Conservation (phyloP, 2,888 invertebrate species). For the Theristus sp. region DNA sequence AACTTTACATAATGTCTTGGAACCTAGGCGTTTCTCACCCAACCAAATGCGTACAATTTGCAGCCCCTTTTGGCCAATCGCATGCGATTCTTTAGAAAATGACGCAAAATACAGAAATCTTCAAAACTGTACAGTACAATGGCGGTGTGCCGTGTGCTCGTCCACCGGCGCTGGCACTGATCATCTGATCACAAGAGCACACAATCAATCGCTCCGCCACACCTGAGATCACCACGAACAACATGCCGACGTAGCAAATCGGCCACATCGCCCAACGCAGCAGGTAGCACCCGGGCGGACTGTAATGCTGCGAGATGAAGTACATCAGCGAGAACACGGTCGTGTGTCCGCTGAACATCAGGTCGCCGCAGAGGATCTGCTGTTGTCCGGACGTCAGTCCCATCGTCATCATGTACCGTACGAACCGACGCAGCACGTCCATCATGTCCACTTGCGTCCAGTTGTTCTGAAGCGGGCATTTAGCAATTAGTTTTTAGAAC, state of each 20-base stretch:
- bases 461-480: neutral
- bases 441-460: neutral
- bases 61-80: too few relatives aligned
- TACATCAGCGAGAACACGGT: conserved; percentile 26
- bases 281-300: conserved; percentile 17
- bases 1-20: too few relatives aligned
- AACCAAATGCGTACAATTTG: too few relatives aligned
- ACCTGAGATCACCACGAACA: conserved; percentile 23
- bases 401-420: conserved; percentile 26
- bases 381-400: conserved; percentile 25
- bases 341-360: conserved; percentile 25
- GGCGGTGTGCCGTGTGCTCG: too few relatives aligned
- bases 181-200: too few relatives aligned
- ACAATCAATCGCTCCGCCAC: conserved; percentile 29
- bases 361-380: conserved; percentile 26
- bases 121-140: neutral
- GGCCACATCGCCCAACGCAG: conserved; percentile 19
- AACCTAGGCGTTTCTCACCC: too few relatives aligned
- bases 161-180: too few relatives aligned
- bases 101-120: neutral
- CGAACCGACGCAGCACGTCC: conserved; percentile 10
- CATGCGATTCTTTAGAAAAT: neutral
- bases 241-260: conserved; percentile 24
- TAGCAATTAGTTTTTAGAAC: too few relatives aligned
- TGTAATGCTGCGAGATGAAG: conserved; percentile 23